A percentile compares a stretch with the other conserved stretches of the same genome.
These are phyloP conservation scores for Eurosta solidaginis DNA, from an alignment of 1,140 invertebrate genomes.

Conservation along the genomic window DNA sequence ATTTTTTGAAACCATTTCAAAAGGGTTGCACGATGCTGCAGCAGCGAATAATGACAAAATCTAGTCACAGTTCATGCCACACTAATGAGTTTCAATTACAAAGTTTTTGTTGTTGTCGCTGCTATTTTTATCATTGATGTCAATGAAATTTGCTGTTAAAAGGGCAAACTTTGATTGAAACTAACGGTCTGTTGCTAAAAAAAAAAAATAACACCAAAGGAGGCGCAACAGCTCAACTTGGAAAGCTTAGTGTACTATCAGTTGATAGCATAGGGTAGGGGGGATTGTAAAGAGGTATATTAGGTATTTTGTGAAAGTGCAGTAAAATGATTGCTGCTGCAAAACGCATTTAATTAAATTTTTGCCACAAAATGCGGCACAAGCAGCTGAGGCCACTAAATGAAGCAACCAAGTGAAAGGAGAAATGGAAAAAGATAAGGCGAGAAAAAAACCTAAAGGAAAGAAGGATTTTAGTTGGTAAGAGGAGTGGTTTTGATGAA, in stretches of 20 bases:
- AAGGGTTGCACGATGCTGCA: not conserved
- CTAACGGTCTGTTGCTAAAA: constrained; percentile 43
- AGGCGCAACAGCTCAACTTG: constrained; percentile 26
- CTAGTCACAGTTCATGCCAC: constrained; percentile 12
- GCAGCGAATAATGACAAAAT: not conserved
- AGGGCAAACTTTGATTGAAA: constrained; percentile 55
- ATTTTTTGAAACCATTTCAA: not conserved
- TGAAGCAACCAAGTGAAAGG: constrained; percentile 3
- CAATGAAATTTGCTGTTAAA: constrained; percentile 44
- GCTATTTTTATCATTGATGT: constrained; percentile 48
- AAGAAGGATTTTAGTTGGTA: not conserved
- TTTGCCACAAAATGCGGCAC: constrained; percentile 47
- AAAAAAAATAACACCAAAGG: no score
- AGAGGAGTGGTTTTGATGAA: not conserved
- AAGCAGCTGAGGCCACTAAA: constrained; percentile 47
- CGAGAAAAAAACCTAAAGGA: not conserved
- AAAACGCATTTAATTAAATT: constrained; percentile 54
- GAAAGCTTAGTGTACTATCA: not conserved
- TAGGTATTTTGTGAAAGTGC: constrained; percentile 31
- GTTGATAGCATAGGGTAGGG: no score
- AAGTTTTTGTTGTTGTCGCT: constrained; percentile 14
- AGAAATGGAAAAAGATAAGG: not conserved
- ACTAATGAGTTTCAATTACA: constrained; percentile 58
- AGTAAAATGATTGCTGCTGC: constrained; percentile 34
- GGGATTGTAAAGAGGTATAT: not conserved